Evolutionary conservation across 2,888 invertebrate genomes (phyloP).

Genomic region (Eupithecia exiguata): DNA sequence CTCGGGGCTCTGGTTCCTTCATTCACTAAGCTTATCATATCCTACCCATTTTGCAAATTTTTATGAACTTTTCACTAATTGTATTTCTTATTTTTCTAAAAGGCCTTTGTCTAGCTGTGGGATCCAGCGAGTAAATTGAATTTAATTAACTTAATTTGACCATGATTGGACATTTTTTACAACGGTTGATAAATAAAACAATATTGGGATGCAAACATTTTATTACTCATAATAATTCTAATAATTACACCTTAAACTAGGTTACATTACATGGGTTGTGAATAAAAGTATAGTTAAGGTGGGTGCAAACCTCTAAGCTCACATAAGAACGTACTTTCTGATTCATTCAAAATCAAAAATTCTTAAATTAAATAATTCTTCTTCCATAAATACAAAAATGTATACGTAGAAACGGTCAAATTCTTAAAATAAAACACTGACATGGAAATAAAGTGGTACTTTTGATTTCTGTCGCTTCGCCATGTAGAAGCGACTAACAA

Average conservation of each 20-base stretch:
- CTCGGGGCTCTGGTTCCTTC: too few species aligned
- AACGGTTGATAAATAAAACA: constrained; percentile 31
- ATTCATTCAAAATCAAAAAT: too few species aligned
- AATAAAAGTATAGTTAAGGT: constrained; percentile 11
- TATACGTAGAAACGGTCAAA: too few species aligned
- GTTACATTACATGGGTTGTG: constrained; percentile 26
- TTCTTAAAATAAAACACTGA: too few species aligned
- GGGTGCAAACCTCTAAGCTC: too few species aligned
- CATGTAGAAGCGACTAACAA: too few species aligned
- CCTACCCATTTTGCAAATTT: neutral
- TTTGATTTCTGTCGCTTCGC: too few species aligned
- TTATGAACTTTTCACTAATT: neutral
- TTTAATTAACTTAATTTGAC: neutral
- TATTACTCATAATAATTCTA: constrained; percentile 45
- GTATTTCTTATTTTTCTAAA: neutral
- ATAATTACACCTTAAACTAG: constrained; percentile 37
- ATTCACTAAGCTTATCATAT: too few species aligned
- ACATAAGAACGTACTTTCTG: too few species aligned
- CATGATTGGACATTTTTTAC: neutral
- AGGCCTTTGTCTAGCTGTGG: neutral
- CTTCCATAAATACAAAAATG: too few species aligned
- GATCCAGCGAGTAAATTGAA: neutral
- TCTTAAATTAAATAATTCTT: too few species aligned
- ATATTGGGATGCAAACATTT: constrained; percentile 54
- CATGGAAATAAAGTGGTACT: too few species aligned